Base-by-base conservation (phyloP, 2,888 invertebrate species). In the Lithophane semibrunnea region DNA sequence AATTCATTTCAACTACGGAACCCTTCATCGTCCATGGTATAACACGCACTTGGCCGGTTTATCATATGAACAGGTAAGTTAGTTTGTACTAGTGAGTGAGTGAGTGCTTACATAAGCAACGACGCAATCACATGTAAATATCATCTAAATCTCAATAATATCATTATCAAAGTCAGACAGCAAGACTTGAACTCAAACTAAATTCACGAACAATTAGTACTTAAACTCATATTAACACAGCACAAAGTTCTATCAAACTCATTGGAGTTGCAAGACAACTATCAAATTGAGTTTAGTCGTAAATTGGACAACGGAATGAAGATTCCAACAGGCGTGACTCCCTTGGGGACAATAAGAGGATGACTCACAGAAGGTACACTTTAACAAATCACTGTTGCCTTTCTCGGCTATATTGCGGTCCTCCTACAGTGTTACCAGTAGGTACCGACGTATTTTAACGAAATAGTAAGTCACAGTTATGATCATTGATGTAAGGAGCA, bases 261-360 rank as follows among this genome's bases (percentile, higher is more conserved):
- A 72, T 78, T 82, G 54, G 52, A 87, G 56, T 87, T 77, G 82
- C 77, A 78, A 77, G 78, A 77, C 77, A 77, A 83, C 77, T 86
- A 79, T 86, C 75, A 79, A 87, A 88, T 86, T 86, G 78, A 86
- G 87, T 87, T 86, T 79, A 77, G 44, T 67, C 73, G 71, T 80
- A 86, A 84, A 86, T 86, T 88, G 77, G 75, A 84, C 83, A 73
- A 74, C 66, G 78, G 77, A 88, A 83, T 87, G 84, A 87, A 83
- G 77, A 86, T 77, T 73, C 77, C 60, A 74, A 70, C 72, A 72
- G 77, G 71, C 80, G 80, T 78, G 75, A 73, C 47, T 58, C 68
- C 60, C 83, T 60, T 42, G 21, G 44, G 76, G 58, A 42, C 42
- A 44, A 2, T 18, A 29, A 21, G 4, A 29, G 1, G 9, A 7